Evolutionary conservation across 2,113 vertebrate species (phyloP), one percentile per base, ranked within the genome.

Genomic region (Ranitomeya imitator): DNA sequence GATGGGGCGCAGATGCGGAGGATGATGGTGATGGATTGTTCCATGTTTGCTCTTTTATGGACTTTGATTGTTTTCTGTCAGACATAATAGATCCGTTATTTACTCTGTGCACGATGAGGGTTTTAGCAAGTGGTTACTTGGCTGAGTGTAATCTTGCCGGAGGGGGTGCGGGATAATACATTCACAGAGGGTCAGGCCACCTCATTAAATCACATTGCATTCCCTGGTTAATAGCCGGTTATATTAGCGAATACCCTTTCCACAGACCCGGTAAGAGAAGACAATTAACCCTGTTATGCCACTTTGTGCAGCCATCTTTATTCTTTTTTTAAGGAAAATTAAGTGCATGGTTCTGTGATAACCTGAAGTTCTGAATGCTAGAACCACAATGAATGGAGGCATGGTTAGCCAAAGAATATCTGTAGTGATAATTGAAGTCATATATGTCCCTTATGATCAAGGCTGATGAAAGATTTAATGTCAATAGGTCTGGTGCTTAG

Each of bases 41-140:
- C 52, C 15, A 18, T 63, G 31, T 83, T 83, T 83, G 37, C 80
- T 8, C 59, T 45, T 37, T 26, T 5, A 7, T 5, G 16, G 61
- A 59, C 57, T 19, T 19, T 65, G 80, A 63, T 83, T 83, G 80
- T 51, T 83, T 61, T 63, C 31, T 63, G 80, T 83, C 60, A 63
- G 80, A 65, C 80, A 83, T 83, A 83, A 83, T 83, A n/a, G 80
- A 83, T 83, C 15, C 12, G 77, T 79, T 79, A 79, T 79, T 79
- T 55, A 54, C 77, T 79, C 80, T 65, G 80, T 59, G 2, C 31
- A 31, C 2, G 8, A 51, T 82, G 80, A 13, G 80, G 60, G 60
- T 21, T 19, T 7, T 21, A 37, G 52, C 15, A 1, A 7, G 21
- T n/a, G 12, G 45, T 79, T 55, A 79, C 77, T 57, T 55, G 77